phyloP scores from a whole-genome alignment of 2,888 invertebrate genomes.

The Habroteleia sp. region DNA sequence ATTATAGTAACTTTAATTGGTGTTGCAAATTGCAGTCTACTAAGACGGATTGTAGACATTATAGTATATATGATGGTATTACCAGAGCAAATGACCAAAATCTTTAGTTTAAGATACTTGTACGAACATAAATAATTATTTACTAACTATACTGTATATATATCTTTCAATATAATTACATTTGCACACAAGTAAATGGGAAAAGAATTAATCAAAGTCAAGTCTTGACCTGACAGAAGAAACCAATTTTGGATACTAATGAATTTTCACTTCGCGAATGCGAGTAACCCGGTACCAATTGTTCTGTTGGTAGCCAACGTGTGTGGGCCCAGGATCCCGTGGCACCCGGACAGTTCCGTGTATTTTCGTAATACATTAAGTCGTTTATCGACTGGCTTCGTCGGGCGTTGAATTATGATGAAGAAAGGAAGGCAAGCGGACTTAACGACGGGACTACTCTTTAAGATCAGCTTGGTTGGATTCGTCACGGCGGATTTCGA shows the following conservation, averaged over 20 bases:
- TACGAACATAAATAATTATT: too few relatives aligned
- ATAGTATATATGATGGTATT: too few relatives aligned
- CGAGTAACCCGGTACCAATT: constrained; percentile 45
- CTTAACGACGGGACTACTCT: constrained; percentile 69
- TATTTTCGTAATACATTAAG: constrained; percentile 75
- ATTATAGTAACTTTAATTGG: too few relatives aligned
- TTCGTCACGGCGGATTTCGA: constrained; percentile 58
- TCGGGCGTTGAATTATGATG: constrained; percentile 58
- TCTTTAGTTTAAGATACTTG: too few relatives aligned
- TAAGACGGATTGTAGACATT: too few relatives aligned
- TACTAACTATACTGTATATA: too few relatives aligned
- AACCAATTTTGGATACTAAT: not conserved
- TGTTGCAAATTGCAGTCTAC: too few relatives aligned
- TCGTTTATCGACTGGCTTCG: constrained; percentile 57
- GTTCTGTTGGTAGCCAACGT: constrained; percentile 44
- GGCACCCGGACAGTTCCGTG: constrained; percentile 65
- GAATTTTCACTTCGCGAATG: not conserved
- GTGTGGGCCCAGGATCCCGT: constrained; percentile 46
- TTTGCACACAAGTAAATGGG: too few relatives aligned
- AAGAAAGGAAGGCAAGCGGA: constrained; percentile 52
- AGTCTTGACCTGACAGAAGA: not conserved
- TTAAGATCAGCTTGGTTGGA: constrained; percentile 37
- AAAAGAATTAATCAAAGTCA: too few relatives aligned
- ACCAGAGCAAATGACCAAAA: too few relatives aligned
- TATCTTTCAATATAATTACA: not conserved